Conservation (phyloP, 2,113 vertebrate species). For the Notiomystis cincta region DNA sequence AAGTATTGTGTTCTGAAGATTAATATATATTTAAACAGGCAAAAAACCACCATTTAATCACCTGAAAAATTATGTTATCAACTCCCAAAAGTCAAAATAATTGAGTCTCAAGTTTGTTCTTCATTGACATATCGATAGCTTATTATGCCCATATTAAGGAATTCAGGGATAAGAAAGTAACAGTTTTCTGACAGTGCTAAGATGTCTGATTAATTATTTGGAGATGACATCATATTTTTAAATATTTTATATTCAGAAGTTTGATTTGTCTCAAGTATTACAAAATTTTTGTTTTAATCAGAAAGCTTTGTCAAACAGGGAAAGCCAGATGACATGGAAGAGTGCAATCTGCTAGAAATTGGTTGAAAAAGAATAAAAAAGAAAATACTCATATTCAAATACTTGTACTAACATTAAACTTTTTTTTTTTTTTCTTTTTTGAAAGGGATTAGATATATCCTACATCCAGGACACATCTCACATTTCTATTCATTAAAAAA, state of each 20-base stretch:
- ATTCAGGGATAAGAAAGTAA: not conserved
- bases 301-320: not conserved
- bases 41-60: fast-evolving
- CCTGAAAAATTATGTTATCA: not conserved
- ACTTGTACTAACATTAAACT: too few relatives aligned
- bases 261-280: not conserved
- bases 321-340: not conserved
- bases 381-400: not conserved
- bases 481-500: not conserved
- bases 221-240: not conserved
- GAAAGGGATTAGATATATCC: not conserved
- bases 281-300: not conserved
- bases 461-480: not conserved
- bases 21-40: not conserved
- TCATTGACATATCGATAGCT: not conserved
- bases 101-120: not conserved
- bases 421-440: not conserved
- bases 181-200: not conserved
- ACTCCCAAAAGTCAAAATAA: not conserved
- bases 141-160: not conserved
- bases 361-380: not conserved
- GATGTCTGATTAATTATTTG: not conserved
- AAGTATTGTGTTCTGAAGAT: not conserved
- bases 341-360: not conserved
- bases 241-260: not conserved